These are phyloP conservation scores for Botrylloides violaceus DNA, from an alignment of 23 tunicate genomes.

Conservation along the genomic window DNA sequence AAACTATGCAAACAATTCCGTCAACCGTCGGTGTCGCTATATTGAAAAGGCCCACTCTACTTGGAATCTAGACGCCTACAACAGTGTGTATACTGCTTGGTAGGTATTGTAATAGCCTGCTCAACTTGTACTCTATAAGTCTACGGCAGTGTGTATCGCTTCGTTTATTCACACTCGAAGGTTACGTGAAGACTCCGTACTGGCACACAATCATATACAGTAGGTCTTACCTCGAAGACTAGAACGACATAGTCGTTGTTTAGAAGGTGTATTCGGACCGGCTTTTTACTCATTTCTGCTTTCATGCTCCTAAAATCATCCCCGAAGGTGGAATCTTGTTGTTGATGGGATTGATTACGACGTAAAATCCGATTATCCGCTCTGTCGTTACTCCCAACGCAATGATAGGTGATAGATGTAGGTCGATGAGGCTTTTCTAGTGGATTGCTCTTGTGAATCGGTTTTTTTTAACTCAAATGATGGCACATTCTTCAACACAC, in stretches of 20 bases:
- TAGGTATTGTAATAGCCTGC: too few species aligned
- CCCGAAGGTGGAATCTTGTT: too few species aligned
- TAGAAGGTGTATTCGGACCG: slow-evolving; percentile 75
- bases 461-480: too few species aligned
- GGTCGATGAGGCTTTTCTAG: background rate
- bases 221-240: slow-evolving; percentile 67
- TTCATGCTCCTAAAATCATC: slow-evolving; percentile 1
- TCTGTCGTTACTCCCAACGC: background rate
- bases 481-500: too few species aligned
- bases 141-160: too few species aligned
- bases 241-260: slow-evolving; percentile 66
- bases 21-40: too few species aligned
- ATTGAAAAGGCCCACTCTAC: too few species aligned
- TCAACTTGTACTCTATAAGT: too few species aligned
- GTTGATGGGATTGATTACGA: background rate
- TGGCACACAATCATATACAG: background rate
- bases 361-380: background rate
- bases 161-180: too few species aligned
- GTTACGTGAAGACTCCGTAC: background rate
- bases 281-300: slow-evolving; percentile 50
- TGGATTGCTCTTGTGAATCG: background rate
- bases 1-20: too few species aligned
- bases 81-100: too few species aligned
- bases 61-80: too few species aligned
- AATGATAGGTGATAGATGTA: background rate